A percentile compares a stretch with the other conserved stretches of the same genome.
Evolutionary conservation across 2,113 vertebrate genomes (phyloP).

Genomic region (Atlantisia rogersi): DNA sequence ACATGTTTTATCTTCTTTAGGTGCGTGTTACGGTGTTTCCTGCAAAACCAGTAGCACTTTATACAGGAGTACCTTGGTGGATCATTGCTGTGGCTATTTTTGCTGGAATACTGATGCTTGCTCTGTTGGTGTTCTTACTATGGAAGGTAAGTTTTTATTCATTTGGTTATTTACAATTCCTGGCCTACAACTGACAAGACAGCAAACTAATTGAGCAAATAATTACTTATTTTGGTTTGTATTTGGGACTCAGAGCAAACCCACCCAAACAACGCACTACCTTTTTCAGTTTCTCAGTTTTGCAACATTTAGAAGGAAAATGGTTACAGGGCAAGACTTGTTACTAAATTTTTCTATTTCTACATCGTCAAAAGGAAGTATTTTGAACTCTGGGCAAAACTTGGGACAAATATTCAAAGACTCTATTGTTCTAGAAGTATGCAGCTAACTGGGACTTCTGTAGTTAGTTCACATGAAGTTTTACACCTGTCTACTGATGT

Average conservation of each 20-base stretch:
- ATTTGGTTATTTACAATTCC: not conserved
- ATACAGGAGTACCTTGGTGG: constrained; percentile 92
- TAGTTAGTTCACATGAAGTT: not conserved
- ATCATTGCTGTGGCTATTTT: constrained; percentile 91
- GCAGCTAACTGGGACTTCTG: not conserved
- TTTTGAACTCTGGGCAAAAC: not conserved
- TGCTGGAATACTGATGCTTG: constrained; percentile 90
- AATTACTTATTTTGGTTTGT: not conserved
- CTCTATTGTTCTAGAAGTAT: not conserved
- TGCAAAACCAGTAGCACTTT: constrained; percentile 80
- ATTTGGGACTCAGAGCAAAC: not conserved
- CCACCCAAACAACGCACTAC: not conserved
- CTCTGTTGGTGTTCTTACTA: constrained; percentile 88
- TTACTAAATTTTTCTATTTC: not conserved
- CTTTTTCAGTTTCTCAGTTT: not conserved
- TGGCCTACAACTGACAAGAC: not conserved
- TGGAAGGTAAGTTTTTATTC: constrained; percentile 89
- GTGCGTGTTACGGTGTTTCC: constrained; percentile 90
- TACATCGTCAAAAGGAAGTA: not conserved
- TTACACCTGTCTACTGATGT: not conserved
- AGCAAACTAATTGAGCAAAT: not conserved
- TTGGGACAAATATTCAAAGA: not conserved
- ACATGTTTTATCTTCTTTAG: constrained; percentile 49
- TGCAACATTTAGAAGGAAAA: not conserved
- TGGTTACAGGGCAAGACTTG: fast-evolving